phyloP scores from a whole-genome alignment of 2,797 vertebrate genomes.

The Coccyzus lansbergi region DNA sequence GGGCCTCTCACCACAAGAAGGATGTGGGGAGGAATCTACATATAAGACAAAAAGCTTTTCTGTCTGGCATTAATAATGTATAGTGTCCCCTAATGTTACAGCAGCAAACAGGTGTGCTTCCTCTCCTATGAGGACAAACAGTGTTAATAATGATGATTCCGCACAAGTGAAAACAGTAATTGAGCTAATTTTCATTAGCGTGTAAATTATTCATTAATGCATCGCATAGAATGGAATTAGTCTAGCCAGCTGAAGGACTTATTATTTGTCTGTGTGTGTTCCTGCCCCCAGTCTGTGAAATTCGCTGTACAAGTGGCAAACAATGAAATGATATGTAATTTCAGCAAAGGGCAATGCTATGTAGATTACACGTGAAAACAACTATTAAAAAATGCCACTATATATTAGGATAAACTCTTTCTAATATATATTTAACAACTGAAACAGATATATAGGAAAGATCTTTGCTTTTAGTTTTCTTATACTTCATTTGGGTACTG shows the following conservation, averaged over 20 bases:
- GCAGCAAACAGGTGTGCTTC: not conserved
- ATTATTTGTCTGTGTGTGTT: conserved; percentile 3
- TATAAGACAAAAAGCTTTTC: conserved; percentile 22
- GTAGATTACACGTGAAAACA: not conserved
- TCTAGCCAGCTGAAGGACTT: conserved; percentile 2
- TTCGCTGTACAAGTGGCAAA: not conserved
- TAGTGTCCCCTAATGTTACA: not conserved
- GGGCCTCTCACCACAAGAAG: too few relatives aligned
- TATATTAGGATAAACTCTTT: not conserved
- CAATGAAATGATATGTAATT: not conserved
- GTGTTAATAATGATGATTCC: conserved; percentile 48
- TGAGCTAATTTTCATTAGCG: conserved; percentile 54
- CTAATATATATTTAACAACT: not conserved
- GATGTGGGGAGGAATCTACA: not conserved
- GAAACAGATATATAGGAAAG: not conserved
- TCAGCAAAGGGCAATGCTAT: not conserved
- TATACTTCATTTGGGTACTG: too few relatives aligned
- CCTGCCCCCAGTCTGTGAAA: not conserved
- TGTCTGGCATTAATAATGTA: not conserved
- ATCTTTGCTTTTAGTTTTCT: not conserved
- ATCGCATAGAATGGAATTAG: conserved; percentile 46
- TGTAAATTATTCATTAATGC: conserved; percentile 63
- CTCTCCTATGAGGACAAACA: conserved; percentile 2
- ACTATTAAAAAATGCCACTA: not conserved
- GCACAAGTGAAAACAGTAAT: conserved; percentile 54